A percentile compares a stretch with the other conserved stretches of the same genome.
Evolutionary conservation across 2,888 invertebrate genomes (phyloP).

Genomic region (Tridacna crocea): DNA sequence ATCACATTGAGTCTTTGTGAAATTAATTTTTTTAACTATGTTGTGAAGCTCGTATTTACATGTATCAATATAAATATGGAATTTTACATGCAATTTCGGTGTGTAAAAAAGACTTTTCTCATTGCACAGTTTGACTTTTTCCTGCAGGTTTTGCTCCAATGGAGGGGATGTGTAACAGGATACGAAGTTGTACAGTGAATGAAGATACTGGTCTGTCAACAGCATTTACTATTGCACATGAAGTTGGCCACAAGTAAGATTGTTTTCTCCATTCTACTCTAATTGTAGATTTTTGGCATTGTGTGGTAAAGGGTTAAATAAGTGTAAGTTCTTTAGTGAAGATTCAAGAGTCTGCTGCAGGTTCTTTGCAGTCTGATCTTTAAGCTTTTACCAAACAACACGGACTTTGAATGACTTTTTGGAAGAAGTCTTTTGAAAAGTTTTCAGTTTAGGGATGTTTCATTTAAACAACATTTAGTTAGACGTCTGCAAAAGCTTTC

Average conservation of each 20-base stretch:
- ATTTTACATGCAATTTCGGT: too few relatives aligned
- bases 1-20: too few relatives aligned
- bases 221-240: constrained; percentile 82
- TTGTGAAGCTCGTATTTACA: too few relatives aligned
- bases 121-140: background rate
- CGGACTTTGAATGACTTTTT: background rate
- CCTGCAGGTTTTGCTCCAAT: constrained; percentile 81
- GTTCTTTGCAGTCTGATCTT: constrained; percentile 2
- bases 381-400: background rate
- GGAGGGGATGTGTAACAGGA: constrained; percentile 81
- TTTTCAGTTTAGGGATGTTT: too few relatives aligned
- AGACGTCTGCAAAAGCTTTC: too few relatives aligned
- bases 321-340: too few relatives aligned
- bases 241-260: constrained; percentile 82
- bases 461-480: too few relatives aligned
- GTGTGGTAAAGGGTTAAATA: background rate
- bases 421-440: too few relatives aligned
- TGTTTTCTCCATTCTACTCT: background rate
- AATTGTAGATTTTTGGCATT: background rate
- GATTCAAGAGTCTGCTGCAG: too few relatives aligned
- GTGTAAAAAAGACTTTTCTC: too few relatives aligned
- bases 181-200: constrained; percentile 81
- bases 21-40: too few relatives aligned
- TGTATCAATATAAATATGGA: too few relatives aligned
- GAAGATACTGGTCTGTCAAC: constrained; percentile 81